These are phyloP conservation scores for Drosophila hamatofila DNA, from an alignment of 2,888 invertebrate genomes.

Conservation along the genomic window DNA sequence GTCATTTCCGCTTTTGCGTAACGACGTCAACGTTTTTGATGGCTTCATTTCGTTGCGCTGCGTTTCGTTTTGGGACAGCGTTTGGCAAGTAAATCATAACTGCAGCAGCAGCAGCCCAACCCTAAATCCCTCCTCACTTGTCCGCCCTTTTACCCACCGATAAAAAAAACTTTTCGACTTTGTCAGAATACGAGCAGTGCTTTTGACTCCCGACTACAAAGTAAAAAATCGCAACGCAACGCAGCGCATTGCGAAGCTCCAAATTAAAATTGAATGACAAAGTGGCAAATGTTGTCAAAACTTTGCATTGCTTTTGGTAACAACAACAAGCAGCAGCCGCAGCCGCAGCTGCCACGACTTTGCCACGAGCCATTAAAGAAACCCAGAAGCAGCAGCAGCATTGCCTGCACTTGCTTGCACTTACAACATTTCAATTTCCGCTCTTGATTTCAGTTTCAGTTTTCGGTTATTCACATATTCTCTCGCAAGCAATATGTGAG, in stretches of 20 bases:
- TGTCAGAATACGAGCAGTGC: slow-evolving; percentile 69
- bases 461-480: slow-evolving; percentile 3
- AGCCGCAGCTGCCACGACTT: slow-evolving; percentile 2
- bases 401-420: slow-evolving; percentile 37
- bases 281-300: slow-evolving; percentile 80
- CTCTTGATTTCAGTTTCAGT: slow-evolving; percentile 42
- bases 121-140: not conserved
- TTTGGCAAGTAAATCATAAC: slow-evolving; percentile 74
- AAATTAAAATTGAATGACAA: slow-evolving; percentile 80
- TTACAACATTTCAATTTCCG: slow-evolving; percentile 63
- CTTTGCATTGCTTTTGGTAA: slow-evolving; percentile 61
- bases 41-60: slow-evolving; percentile 75
- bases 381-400: not conserved
- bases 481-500: slow-evolving; percentile 1
- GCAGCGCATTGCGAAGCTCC: slow-evolving; percentile 39
- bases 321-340: slow-evolving; percentile 16
- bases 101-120: slow-evolving; percentile 34
- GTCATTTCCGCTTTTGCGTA: slow-evolving; percentile 80
- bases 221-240: slow-evolving; percentile 48
- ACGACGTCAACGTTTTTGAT: slow-evolving; percentile 78
- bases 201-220: slow-evolving; percentile 58
- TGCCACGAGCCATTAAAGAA: slow-evolving; percentile 23
- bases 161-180: slow-evolving; percentile 78
- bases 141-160: slow-evolving; percentile 18
- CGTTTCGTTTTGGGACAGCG: slow-evolving; percentile 56